phyloP scores from a whole-genome alignment of 2,797 vertebrate genomes.

The Alcedo quadribrachys region DNA sequence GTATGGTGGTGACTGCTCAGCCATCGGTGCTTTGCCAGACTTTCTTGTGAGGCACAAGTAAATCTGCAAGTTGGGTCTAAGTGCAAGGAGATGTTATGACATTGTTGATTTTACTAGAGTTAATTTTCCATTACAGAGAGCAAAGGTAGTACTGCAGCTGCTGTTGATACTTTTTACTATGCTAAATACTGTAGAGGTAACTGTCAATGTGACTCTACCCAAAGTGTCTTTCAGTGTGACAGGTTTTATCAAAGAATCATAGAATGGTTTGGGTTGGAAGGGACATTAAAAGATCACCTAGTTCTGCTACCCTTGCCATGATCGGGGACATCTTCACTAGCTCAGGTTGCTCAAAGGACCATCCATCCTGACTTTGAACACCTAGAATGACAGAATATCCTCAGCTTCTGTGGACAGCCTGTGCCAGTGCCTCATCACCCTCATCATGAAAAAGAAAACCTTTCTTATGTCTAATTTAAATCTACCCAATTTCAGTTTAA shows the following conservation, averaged over 20 bases:
- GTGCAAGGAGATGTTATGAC: neutral
- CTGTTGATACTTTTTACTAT: neutral
- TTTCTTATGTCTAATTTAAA: neutral
- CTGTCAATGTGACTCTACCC: neutral
- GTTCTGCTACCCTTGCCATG: neutral
- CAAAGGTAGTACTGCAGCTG: neutral
- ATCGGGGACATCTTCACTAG: neutral
- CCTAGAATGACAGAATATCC: accelerated
- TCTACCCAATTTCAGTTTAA: neutral
- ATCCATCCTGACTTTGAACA: accelerated
- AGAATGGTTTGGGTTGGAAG: neutral
- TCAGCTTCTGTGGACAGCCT: neutral
- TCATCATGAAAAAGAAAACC: neutral
- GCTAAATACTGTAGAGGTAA: neutral
- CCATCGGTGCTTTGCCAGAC: neutral
- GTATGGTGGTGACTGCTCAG: neutral
- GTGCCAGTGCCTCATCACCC: accelerated
- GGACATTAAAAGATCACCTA: neutral
- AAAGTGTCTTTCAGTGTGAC: neutral
- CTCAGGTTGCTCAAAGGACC: neutral
- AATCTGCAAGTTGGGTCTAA: neutral
- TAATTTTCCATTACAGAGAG: neutral
- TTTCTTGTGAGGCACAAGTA: neutral
- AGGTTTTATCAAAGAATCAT: neutral
- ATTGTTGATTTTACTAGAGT: neutral